Evolutionary conservation across 2,888 invertebrate genomes (phyloP), one percentile per base, ranked within the genome.

Genomic region (Drosophila neoperkinsi): DNA sequence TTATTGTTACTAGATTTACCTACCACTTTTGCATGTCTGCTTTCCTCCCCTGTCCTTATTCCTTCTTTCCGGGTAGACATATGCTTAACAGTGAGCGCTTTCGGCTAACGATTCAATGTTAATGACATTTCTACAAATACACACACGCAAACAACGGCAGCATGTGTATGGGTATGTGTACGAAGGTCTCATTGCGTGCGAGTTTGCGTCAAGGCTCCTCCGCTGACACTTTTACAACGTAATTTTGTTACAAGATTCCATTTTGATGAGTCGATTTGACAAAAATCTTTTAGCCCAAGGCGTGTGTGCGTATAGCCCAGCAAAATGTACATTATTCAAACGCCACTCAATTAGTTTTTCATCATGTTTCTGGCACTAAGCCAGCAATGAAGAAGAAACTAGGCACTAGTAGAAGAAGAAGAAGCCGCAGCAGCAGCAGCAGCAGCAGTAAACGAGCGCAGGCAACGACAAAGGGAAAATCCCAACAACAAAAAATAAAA

Each of bases 261-360:
- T 81, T 67, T 78, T 77, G 83, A 88, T 82, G 81, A 90, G 78
- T 81, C 56, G 62, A 50, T 71, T 71, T 64, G 62, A 63, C 62
- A 79, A 68, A 76, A 51, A 46, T 56, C 38, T 65, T 55, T 31
- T 53, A 53, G 51, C 52, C 57, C 57, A 71, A 61, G 60, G 41
- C 56, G 28, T 34, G 30, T 71, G 18, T 50, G 66, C 41, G 57
- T 71, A 51, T 57, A 50, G 13, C 53, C 33, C 61, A 64, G 59
- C 51, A 53, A 4, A 55, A 18, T 18, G 4, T 53, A 34, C 62
- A 62, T 77, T 71, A 67, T 73, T 67, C 71, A 67, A 74, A 82
- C 82, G 77, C 70, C 79, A 77, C 73, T 89, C 90, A 85, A 89
- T 87, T 87, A 89, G 87, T 73, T 81, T 79, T 77, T 89, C 82